Evolutionary conservation across 2,797 vertebrate species (phyloP).

Genomic region (Pitangus sulphuratus): DNA sequence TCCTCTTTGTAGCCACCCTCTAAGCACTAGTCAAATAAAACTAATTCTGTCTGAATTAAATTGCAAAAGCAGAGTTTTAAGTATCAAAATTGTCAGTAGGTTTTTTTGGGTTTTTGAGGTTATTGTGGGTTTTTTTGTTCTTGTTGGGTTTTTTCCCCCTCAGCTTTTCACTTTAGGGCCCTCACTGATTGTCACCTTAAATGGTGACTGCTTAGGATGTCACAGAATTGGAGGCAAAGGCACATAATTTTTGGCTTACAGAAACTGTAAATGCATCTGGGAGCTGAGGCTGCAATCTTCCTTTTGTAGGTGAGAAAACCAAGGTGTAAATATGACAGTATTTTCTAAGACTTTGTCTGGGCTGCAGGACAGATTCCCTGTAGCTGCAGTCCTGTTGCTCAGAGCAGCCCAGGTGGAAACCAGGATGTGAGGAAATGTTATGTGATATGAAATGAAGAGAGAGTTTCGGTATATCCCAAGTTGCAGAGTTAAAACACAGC

Average conservation of each 20-base stretch:
- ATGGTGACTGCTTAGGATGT: neutral
- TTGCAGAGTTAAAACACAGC: neutral
- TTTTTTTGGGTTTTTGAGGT: neutral
- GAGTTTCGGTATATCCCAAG: neutral
- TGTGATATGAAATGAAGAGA: neutral
- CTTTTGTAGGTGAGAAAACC: neutral
- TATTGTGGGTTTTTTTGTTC: no score
- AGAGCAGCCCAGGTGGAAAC: neutral
- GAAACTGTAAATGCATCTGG: neutral
- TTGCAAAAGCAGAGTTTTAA: neutral
- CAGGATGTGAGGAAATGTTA: neutral
- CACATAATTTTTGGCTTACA: neutral
- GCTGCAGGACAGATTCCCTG: neutral
- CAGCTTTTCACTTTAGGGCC: neutral
- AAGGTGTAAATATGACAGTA: neutral
- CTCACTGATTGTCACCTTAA: neutral
- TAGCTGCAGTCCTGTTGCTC: neutral
- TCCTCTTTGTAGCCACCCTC: neutral
- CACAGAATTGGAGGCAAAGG: neutral
- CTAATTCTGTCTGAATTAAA: neutral
- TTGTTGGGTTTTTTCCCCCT: neutral
- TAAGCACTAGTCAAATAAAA: neutral
- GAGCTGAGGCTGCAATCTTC: neutral
- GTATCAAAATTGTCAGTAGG: neutral
- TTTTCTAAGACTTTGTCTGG: neutral